phyloP scores from a whole-genome alignment of 2,113 vertebrate genomes.

The Lepidothrix coronata region DNA sequence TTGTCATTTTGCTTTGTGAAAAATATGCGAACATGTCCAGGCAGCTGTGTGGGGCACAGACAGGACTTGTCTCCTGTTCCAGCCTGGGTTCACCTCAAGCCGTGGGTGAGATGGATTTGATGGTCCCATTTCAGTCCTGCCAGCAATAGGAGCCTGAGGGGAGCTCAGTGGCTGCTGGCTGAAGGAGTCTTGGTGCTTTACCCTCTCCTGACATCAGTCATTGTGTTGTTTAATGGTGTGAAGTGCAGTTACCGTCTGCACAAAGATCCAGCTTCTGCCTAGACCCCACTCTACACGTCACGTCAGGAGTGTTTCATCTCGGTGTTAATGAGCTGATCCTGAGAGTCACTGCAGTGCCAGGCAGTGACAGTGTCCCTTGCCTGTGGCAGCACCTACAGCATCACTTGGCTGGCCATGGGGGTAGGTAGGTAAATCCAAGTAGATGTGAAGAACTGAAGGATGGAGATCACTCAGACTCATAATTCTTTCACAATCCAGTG shows the following conservation, averaged over 20 bases:
- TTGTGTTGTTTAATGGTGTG: fast-evolving
- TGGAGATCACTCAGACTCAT: background rate
- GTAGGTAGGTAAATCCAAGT: background rate
- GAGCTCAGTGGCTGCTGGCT: background rate
- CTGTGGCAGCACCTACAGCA: background rate
- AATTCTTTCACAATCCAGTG: background rate
- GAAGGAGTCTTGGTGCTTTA: fast-evolving
- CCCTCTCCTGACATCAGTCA: background rate
- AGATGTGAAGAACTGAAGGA: background rate
- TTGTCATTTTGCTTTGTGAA: background rate
- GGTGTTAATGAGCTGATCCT: fast-evolving
- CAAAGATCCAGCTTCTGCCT: background rate
- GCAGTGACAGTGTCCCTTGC: background rate
- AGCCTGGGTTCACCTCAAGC: background rate
- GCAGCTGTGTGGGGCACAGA: background rate
- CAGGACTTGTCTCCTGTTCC: background rate
- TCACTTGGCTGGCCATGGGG: background rate
- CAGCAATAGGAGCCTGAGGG: background rate
- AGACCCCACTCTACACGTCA: fast-evolving
- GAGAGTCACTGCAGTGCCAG: fast-evolving
- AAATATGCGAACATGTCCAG: background rate
- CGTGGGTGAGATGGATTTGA: too few relatives aligned
- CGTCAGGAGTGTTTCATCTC: background rate
- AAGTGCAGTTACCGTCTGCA: background rate
- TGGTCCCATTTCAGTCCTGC: background rate